A percentile compares a stretch with the other conserved stretches of the same genome.
These are phyloP conservation scores for Drosophila koepferae DNA, from an alignment of 2,888 invertebrate genomes.

Conservation along the genomic window DNA sequence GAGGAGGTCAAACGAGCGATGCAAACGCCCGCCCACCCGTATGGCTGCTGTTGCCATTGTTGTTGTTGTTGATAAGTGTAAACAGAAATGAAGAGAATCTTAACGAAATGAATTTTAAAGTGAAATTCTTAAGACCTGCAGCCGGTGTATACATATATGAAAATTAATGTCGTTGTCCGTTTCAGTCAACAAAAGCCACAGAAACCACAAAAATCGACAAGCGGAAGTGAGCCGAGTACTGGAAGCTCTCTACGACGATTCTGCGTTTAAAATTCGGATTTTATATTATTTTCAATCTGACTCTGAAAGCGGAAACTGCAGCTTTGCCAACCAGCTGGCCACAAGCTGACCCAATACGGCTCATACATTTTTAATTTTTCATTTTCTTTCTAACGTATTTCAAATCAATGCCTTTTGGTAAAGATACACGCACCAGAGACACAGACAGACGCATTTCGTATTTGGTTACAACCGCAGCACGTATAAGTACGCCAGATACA, in stretches of 20 bases:
- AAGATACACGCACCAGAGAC: conserved; percentile 6
- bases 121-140: conserved; percentile 63
- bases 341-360: conserved; percentile 60
- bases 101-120: conserved; percentile 59
- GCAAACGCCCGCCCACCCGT: conserved; percentile 54
- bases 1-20: not conserved
- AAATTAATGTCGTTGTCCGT: conserved; percentile 65
- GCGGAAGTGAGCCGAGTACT: conserved; percentile 61
- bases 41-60: conserved; percentile 20
- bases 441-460: conserved; percentile 26
- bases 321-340: conserved; percentile 59
- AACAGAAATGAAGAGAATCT: conserved; percentile 51
- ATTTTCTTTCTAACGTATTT: conserved; percentile 72
- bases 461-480: conserved; percentile 69
- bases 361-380: conserved; percentile 74
- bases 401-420: conserved; percentile 64
- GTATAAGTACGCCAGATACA: conserved; percentile 42
- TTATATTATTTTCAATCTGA: conserved; percentile 9
- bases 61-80: conserved; percentile 55
- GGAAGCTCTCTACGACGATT: conserved; percentile 37
- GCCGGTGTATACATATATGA: conserved; percentile 57
- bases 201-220: conserved; percentile 64
- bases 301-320: conserved; percentile 69
- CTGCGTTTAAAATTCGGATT: conserved; percentile 10
- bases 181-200: conserved; percentile 59